Base-by-base conservation (phyloP, 2,113 vertebrate species). In the Paradisaea rubra region DNA sequence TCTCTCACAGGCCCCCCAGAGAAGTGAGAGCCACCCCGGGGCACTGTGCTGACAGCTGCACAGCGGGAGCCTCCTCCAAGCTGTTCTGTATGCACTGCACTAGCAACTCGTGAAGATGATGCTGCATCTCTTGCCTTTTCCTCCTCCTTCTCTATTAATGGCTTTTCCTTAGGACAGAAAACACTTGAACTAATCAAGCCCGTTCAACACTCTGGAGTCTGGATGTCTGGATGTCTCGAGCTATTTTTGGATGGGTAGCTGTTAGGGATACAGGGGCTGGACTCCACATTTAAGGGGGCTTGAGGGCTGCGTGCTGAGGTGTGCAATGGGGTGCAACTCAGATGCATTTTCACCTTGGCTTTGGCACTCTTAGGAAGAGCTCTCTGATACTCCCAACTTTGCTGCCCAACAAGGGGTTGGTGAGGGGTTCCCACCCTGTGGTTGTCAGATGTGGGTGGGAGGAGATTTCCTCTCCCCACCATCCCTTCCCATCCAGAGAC, bases 291-390 rank as follows among this genome's bases (percentile, higher is more conserved):
- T 88, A 45, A 68, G 64, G 56, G 7, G 52, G 25, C 25, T 63
- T 37, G 78, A 72, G 37, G 88, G 54, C 94, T 45, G 23, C 57
- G 49, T 61, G 37, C 53, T 71, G 92, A 89, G 70, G 74, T 52
- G 39, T 11, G 31, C 11, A 3, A 15, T 54, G 86, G 57, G 71
- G 56, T 93, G 82, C 80, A 11, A 0, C 82, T 92, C 71, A 81
- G 87, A 42, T 93, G 61, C 7, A 5, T 63, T 94, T 94, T 89
- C 89, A 89, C 66, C 86, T 81, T 94, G 91, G 81, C 77, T 96
- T 92, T 85, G 89, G 47, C 8, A 12, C 24, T 89, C 27, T 74
- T 76, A 50, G 80, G 84, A 96, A 61, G 91, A 95, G 74, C 88
- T 78, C 15, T 81, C 68, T 89, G 88, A 73, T 68, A 72, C 64